A percentile compares a stretch with the other conserved stretches of the same genome.
phyloP scores from a whole-genome alignment of 2,113 vertebrate genomes.

The Montifringilla adamsi region DNA sequence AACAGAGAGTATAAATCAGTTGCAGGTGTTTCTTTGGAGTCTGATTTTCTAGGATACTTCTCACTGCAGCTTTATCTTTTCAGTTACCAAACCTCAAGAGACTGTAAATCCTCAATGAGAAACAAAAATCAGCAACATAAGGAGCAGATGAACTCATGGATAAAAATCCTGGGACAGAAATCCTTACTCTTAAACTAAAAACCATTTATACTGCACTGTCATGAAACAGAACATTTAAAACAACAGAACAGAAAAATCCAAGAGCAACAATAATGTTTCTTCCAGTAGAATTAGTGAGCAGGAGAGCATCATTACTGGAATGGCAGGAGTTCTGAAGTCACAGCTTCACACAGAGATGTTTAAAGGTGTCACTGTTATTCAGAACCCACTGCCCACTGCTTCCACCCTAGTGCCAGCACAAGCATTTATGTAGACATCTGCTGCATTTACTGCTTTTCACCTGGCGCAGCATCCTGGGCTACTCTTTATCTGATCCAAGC shows the following conservation, averaged over 20 bases:
- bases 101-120: not conserved
- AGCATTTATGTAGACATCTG: not conserved
- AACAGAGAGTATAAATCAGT: not conserved
- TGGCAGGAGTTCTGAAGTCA: not conserved
- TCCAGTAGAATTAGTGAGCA: not conserved
- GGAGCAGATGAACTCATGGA: not conserved
- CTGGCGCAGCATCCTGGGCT: not conserved
- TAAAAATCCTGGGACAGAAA: not conserved
- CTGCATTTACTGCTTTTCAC: not conserved
- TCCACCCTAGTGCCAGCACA: not conserved
- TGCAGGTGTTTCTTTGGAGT: not conserved
- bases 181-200: not conserved
- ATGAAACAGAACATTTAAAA: not conserved
- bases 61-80: not conserved
- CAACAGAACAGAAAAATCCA: not conserved
- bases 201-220: not conserved
- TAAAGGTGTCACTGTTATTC: not conserved
- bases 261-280: not conserved
- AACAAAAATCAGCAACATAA: not conserved
- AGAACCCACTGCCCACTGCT: not conserved
- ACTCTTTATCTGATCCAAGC: not conserved
- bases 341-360: not conserved
- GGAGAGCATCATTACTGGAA: not conserved
- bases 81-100: not conserved
- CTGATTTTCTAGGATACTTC: not conserved